Evolutionary conservation across 2,888 invertebrate genomes (phyloP), one percentile per base, ranked within the genome.

Genomic region (Teleogryllus oceanicus): DNA sequence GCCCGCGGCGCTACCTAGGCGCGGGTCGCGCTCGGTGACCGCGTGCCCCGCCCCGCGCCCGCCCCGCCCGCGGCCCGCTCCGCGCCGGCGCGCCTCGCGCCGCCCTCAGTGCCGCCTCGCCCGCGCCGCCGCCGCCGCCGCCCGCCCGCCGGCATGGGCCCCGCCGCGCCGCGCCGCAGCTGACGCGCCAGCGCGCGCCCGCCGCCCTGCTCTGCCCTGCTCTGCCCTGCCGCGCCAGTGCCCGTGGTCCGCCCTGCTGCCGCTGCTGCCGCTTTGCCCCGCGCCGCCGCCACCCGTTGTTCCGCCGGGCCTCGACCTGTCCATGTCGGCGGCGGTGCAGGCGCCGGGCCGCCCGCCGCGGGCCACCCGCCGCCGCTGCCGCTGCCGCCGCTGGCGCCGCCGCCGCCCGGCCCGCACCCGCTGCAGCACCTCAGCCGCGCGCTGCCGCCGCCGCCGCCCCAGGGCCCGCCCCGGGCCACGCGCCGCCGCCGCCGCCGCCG

Each of bases 251-350:
- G 50, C 77, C 21, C 50, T 24, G n/a, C n/a, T 16, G 49, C 77
- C 13, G 62, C 49, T 49, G 75, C 75, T n/a, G 13, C 24, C 24
- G 11, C n/a, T n/a, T n/a, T n/a, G n/a, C n/a, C n/a, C 83, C 83
- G 84, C 83, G 83, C 77, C 77, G 76, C 79, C 80, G 79, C 78
- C 81, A 81, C 81, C 81, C 83, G 82, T 82, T 83, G 86, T 87
- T 86, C 87, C 87, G 86, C 86, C 86, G 86, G 87, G 85, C 83
- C 84, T 87, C 83, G 87, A 87, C 83, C 84, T 87, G 80, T 87
- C 87, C 81, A 88, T 87, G 87, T 87, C 88, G 81, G 87, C 88
- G 74, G 87, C 87, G 74, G 87, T 87, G 77, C 81, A 82, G 50
- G 81, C 78, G 20, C 80, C 80, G 77, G 79, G 78, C 80, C 80